Evolutionary conservation across 2,888 invertebrate genomes (phyloP), one percentile per base, ranked within the genome.

Genomic region (Trichopria drosophilae): DNA sequence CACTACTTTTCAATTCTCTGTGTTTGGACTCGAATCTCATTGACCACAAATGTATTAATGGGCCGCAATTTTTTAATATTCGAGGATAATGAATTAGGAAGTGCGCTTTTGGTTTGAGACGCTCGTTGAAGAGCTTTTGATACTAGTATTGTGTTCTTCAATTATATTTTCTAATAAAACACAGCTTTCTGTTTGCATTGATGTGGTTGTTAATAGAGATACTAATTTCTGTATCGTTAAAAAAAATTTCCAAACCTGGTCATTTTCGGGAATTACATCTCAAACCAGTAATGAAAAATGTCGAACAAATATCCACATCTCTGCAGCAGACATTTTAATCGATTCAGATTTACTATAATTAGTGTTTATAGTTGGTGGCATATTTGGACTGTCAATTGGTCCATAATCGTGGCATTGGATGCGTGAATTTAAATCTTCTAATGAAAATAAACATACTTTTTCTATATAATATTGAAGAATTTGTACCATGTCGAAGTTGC

Each of bases 231-330:
- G 26, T 20, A 57, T 15, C n/a, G 28, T 34, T 12, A 48, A 31
- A 52, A 50, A 50, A 32, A 61, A 47, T 15, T 29, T 5, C 55
- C 55, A 58, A 5, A 52, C 51, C 7, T 20, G 20, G 37, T 58
- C 40, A 31, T 51, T 19, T 47, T 46, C 24, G 12, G 49, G 44
- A 6, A 59, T 29, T 28, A 35, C 22, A 35, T 56, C 49, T 15
- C 56, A 57, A 16, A 59, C 37, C 19, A 59, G 43, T 7, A 56
- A 6, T 26, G 45, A 48, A 26, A 59, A 59, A 41, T 57, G 16
- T 15, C 45, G 31, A n/a, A 57, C 43, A 49, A 59, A 53, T 9
- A 42, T 40, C 43, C 39, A 45, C 51, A 55, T 57, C 53, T 59
- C 57, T 3, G 52, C 37, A 7, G 57, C 44, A 3, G 55, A 55